These are phyloP conservation scores for Galleria mellonella DNA, from an alignment of 1,140 invertebrate genomes.

Conservation along the genomic window DNA sequence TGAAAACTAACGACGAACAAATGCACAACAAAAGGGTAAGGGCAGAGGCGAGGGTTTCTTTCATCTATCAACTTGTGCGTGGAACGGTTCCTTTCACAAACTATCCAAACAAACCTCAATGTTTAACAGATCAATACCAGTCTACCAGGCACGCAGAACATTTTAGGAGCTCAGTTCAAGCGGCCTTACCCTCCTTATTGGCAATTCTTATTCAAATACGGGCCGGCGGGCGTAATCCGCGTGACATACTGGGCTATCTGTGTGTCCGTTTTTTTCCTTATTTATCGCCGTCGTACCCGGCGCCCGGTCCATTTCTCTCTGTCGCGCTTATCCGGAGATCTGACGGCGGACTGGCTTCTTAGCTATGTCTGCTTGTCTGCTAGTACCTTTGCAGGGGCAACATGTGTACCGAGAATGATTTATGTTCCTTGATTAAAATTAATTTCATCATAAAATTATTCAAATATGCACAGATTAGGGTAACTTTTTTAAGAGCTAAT, in stretches of 20 bases:
- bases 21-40: too few relatives aligned
- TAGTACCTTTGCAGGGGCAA: constrained; percentile 22
- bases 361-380: constrained; percentile 30
- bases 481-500: too few relatives aligned
- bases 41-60: too few relatives aligned
- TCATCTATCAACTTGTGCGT: too few relatives aligned
- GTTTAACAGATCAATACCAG: too few relatives aligned
- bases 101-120: too few relatives aligned
- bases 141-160: constrained; percentile 15
- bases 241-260: constrained; percentile 55
- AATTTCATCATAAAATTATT: too few relatives aligned
- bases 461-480: too few relatives aligned
- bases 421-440: constrained; percentile 13
- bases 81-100: too few relatives aligned
- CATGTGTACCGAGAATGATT: constrained; percentile 16
- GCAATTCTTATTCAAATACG: constrained; percentile 67
- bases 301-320: constrained; percentile 55
- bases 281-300: constrained; percentile 41
- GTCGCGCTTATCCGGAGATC: constrained; percentile 58
- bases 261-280: constrained; percentile 54
- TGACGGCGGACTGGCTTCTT: constrained; percentile 58
- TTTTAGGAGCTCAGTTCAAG: constrained; percentile 37
- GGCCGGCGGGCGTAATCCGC: constrained; percentile 42
- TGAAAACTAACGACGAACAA: too few relatives aligned
- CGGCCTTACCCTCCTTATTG: constrained; percentile 41